Percentiles rank a stretch among this genome's conserved stretches.
These are phyloP conservation scores for Tipula helvola DNA, from an alignment of 2,888 invertebrate species.

Conservation along the genomic window DNA sequence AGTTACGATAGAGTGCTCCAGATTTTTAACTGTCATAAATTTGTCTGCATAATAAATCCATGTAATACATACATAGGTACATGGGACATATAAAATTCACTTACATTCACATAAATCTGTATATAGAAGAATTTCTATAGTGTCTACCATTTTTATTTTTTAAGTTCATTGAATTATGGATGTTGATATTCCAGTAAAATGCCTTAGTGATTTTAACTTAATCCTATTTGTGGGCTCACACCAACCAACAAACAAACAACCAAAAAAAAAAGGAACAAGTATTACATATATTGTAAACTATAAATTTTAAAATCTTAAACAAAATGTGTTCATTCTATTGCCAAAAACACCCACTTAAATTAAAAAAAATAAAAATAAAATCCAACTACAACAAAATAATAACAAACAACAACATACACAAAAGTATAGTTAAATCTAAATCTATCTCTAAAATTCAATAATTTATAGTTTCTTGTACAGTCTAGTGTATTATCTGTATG, in stretches of 20 bases:
- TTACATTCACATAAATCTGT: neutral
- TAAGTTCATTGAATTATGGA: neutral
- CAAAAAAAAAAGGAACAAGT: neutral
- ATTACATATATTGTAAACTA: neutral
- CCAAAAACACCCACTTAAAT: slow-evolving; percentile 4
- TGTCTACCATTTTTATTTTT: neutral
- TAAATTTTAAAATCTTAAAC: neutral
- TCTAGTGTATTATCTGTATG: neutral
- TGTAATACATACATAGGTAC: neutral
- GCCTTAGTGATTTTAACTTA: neutral
- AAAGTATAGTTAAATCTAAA: neutral
- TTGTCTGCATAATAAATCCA: neutral
- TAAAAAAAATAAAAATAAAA: neutral
- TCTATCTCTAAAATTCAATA: slow-evolving; percentile 4
- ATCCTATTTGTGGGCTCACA: slow-evolving; percentile 4
- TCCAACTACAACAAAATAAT: neutral
- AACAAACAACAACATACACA: neutral
- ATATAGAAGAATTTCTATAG: neutral
- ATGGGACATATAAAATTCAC: neutral
- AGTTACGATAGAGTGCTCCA: no score
- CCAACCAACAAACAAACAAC: neutral
- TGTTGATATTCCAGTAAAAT: neutral
- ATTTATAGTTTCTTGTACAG: neutral
- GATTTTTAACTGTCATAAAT: no score
- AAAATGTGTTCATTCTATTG: neutral